Evolutionary conservation across 2,113 vertebrate species (phyloP).

Genomic region (Todiramphus chloris): DNA sequence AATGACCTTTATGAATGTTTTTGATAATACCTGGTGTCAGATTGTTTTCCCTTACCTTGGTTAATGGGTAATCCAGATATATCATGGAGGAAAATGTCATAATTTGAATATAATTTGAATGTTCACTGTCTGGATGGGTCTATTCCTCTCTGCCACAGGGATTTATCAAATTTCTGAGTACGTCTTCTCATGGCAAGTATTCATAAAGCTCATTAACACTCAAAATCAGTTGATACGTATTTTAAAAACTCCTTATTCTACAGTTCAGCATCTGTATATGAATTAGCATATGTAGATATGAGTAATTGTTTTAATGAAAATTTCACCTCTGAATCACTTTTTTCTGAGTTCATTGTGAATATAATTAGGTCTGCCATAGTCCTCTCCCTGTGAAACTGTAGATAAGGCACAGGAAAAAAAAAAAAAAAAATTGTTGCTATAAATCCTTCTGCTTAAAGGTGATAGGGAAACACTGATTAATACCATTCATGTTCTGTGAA

Average conservation of each 20-base stretch:
- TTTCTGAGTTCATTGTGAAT: constrained; percentile 63
- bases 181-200: constrained; percentile 52
- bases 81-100: background rate
- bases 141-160: constrained; percentile 13
- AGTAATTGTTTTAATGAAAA: constrained; percentile 76
- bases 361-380: constrained; percentile 69
- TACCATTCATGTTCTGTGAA: constrained; percentile 57
- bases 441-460: constrained; percentile 71
- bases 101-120: constrained; percentile 18
- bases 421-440: constrained; percentile 55
- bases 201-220: constrained; percentile 48
- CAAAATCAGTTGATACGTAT: constrained; percentile 42
- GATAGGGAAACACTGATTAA: constrained; percentile 60
- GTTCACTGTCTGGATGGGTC: constrained; percentile 7
- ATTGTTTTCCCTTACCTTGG: background rate
- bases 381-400: constrained; percentile 62
- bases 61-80: background rate
- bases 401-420: constrained; percentile 71
- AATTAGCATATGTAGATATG: constrained; percentile 64
- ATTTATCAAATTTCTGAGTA: constrained; percentile 39
- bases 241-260: constrained; percentile 49
- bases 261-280: constrained; percentile 39
- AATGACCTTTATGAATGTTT: constrained; percentile 4
- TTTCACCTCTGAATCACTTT: constrained; percentile 65
- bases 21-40: constrained; percentile 8